phyloP scores from a whole-genome alignment of 2,113 vertebrate genomes.

The Pelvicachromis taeniatus region DNA sequence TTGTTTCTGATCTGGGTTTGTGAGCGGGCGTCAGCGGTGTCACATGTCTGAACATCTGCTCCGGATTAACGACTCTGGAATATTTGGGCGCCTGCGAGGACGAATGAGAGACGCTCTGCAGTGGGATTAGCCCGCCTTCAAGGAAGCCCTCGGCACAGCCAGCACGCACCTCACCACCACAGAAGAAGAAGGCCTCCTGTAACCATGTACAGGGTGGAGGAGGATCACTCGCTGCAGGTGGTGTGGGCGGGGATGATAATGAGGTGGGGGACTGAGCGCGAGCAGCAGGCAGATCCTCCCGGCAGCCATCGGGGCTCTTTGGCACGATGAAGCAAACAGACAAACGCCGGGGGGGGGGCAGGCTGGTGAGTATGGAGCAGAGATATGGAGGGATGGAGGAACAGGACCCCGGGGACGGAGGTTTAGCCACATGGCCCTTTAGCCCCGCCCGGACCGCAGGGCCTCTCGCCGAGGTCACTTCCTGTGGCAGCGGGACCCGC shows the following conservation, averaged over 20 bases:
- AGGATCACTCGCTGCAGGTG: background rate
- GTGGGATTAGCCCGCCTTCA: background rate
- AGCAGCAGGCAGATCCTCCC: background rate
- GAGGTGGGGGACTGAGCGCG: background rate
- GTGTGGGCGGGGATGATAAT: background rate
- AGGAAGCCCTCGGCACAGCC: background rate
- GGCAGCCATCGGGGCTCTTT: constrained; percentile 15
- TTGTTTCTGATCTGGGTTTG: too few relatives aligned
- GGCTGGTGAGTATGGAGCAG: constrained; percentile 2
- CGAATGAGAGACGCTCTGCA: constrained; percentile 1
- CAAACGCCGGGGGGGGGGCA: background rate
- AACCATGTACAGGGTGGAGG: background rate
- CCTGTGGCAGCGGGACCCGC: background rate
- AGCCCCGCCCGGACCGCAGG: background rate
- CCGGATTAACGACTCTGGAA: constrained; percentile 14
- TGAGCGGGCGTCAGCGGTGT: background rate
- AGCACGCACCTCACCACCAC: background rate
- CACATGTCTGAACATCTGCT: background rate
- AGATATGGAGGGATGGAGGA: background rate
- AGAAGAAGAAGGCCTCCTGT: background rate
- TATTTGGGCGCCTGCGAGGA: background rate
- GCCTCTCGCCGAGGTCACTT: constrained; percentile 4
- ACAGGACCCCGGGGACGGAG: background rate
- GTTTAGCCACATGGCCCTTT: constrained; percentile 11
- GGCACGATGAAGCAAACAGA: background rate